Base-by-base conservation (phyloP, 1,140 invertebrate genomes). In the Condylostylus longicornis region DNA sequence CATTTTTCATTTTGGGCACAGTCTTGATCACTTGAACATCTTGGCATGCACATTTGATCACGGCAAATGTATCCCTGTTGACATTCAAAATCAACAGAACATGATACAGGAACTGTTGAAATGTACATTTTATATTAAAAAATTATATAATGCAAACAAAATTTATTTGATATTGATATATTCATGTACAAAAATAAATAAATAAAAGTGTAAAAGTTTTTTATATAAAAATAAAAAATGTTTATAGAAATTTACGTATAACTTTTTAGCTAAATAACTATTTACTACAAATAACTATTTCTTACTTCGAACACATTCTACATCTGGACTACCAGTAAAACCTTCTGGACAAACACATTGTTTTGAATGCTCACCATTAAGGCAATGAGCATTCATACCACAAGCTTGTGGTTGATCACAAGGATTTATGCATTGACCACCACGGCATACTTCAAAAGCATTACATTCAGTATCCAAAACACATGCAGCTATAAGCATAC, bases 1-100 rank as follows among this genome's bases (percentile, higher is more conserved):
- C 88, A 93, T 61, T 86, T 84, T 58, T 91, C 86, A 53, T 90
- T 90, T 33, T 82, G 68, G n/a, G 86, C 85, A 61, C 88, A 93
- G 37, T 86, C 71, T 43, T 78, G 74, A 57, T 93, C 86, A n/a
- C 52, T 60, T 18, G 59, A 58, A 51, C 88, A 93, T 18, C 66
- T 64, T 0, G 79, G 77, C 28, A 79, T 56, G 51, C 86, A 91
- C 46, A 85, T 75, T 27, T 78, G 79, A 47, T 84, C 74, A 39
- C 74, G 70, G 49, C 86, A 90, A 7, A 70, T 70, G 43, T 75
- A 74, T 4, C 71, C 75, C 18, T 64, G 49, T 33, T 64, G 65
- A 55, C 86, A 89, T 47, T 87, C 81, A 6, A 63, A 65, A 34
- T 68, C 71, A 10, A 59, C 61, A 28, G 71, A 68, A 51, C 86